These are phyloP conservation scores for Clarias macrocephalus DNA, from an alignment of 2,113 vertebrate genomes.

Conservation along the genomic window DNA sequence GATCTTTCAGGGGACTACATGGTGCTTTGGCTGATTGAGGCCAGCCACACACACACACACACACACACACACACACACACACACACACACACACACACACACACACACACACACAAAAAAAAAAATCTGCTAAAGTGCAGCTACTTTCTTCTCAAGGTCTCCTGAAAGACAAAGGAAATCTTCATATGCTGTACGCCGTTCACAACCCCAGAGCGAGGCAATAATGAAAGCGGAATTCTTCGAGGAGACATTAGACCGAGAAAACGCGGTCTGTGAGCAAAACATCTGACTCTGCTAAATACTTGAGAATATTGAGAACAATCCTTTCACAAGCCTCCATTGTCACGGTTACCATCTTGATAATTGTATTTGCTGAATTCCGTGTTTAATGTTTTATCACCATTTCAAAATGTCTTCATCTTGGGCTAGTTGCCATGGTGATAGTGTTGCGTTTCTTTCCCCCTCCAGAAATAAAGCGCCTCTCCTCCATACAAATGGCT, in stretches of 20 bases:
- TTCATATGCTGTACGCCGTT: slow-evolving; percentile 38
- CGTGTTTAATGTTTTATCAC: slow-evolving; percentile 53
- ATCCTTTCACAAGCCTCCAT: slow-evolving; percentile 28
- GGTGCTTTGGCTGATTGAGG: slow-evolving; percentile 54
- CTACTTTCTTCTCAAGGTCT: slow-evolving; percentile 53
- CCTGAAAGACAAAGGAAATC: slow-evolving; percentile 54
- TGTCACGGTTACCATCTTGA: slow-evolving; percentile 43
- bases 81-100: too few species aligned
- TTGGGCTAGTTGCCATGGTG: slow-evolving; percentile 59
- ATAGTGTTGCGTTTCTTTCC: slow-evolving; percentile 42
- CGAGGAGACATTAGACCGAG: slow-evolving; percentile 35
- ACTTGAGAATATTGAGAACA: background rate
- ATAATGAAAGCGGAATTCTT: slow-evolving; percentile 39
- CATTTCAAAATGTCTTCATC: slow-evolving; percentile 55
- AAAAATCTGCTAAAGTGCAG: slow-evolving; percentile 46
- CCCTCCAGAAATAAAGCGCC: slow-evolving; percentile 51
- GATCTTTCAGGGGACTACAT: slow-evolving; percentile 47
- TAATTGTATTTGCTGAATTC: slow-evolving; percentile 54
- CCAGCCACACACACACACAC: slow-evolving; percentile 30
- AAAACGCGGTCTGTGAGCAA: slow-evolving; percentile 20
- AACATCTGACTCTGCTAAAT: slow-evolving; percentile 28
- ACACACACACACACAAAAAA: slow-evolving; percentile 7
- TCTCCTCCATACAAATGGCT: slow-evolving; percentile 47
- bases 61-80: too few species aligned
- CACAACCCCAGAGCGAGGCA: slow-evolving; percentile 10